Conservation (phyloP, 1,140 invertebrate genomes). For the Caenorhabditis briggsae region DNA sequence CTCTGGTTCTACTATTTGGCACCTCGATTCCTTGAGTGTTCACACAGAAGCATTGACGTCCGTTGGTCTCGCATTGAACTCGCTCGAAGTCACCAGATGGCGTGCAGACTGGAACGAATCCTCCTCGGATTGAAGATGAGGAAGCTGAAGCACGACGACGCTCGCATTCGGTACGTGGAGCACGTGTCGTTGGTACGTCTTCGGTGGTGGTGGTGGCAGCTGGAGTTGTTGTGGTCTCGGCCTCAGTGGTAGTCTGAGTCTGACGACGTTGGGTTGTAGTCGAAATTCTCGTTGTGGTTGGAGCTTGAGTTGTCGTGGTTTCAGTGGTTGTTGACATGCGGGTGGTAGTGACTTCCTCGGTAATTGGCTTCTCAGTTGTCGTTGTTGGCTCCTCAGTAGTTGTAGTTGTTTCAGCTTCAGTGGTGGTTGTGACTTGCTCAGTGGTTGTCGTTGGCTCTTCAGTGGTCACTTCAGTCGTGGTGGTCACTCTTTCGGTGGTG, state of each 20-base stretch:
- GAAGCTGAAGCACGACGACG: constrained; percentile 68
- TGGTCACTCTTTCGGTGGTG: constrained; percentile 1
- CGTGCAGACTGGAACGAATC: constrained; percentile 74
- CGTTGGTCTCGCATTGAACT: constrained; percentile 72
- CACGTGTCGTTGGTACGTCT: constrained; percentile 40
- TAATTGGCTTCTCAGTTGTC: constrained; percentile 43
- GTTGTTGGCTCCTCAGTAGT: constrained; percentile 3
- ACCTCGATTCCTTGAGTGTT: constrained; percentile 74
- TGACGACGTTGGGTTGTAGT: constrained; percentile 42
- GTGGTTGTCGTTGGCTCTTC: constrained; percentile 53
- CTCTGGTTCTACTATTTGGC: constrained; percentile 71
- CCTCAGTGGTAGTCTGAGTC: constrained; percentile 18
- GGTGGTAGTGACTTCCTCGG: constrained; percentile 14
- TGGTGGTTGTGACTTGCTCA: constrained; percentile 22
- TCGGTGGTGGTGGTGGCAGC: constrained; percentile 59
- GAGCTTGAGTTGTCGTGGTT: constrained; percentile 1
- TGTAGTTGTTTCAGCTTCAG: constrained; percentile 44
- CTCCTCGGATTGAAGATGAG: constrained; percentile 68
- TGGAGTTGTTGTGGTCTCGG: constrained; percentile 41
- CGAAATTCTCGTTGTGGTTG: constrained; percentile 40
- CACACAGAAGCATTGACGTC: constrained; percentile 75
- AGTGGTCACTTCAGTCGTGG: constrained; percentile 23
- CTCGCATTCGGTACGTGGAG: constrained; percentile 71
- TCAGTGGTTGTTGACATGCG: constrained; percentile 8
- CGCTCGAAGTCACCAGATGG: constrained; percentile 66